These are phyloP conservation scores for Anthopleura xanthogrammica DNA, from an alignment of 92 coral and sea anemone species.

Conservation along the genomic window DNA sequence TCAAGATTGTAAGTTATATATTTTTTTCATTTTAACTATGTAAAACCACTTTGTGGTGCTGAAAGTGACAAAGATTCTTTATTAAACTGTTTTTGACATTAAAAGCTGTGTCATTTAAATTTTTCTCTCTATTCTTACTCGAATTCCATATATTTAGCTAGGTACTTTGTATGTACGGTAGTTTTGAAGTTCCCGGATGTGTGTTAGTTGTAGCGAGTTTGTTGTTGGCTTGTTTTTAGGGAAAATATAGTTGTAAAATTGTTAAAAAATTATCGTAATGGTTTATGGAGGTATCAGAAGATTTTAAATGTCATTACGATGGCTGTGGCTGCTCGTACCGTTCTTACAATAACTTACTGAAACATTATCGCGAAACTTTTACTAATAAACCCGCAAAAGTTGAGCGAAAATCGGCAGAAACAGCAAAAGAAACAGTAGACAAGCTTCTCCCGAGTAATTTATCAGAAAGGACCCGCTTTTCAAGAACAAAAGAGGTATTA, in stretches of 20 bases:
- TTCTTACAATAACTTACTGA: conserved; percentile 4
- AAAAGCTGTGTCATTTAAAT: not conserved
- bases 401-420: not conserved
- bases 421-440: conserved; percentile 4
- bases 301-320: not conserved
- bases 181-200: not conserved
- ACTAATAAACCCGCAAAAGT: not conserved
- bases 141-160: too few species aligned
- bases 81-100: conserved; percentile 2
- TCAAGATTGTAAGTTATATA: not conserved
- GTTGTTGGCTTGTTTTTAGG: not conserved
- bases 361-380: conserved; percentile 12
- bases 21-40: too few species aligned
- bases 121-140: not conserved
- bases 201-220: not conserved
- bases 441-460: not conserved
- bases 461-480: not conserved
- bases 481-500: not conserved
- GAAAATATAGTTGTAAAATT: too few species aligned
- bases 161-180: not conserved
- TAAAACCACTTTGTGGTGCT: not conserved
- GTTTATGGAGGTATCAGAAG: conserved; percentile 3
- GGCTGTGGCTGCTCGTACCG: conserved; percentile 13
- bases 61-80: not conserved
- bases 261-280: not conserved